Percentiles rank a stretch among this genome's conserved stretches.
Evolutionary conservation across 2,888 invertebrate genomes (phyloP).

Genomic region (Tupiocoris notatus): DNA sequence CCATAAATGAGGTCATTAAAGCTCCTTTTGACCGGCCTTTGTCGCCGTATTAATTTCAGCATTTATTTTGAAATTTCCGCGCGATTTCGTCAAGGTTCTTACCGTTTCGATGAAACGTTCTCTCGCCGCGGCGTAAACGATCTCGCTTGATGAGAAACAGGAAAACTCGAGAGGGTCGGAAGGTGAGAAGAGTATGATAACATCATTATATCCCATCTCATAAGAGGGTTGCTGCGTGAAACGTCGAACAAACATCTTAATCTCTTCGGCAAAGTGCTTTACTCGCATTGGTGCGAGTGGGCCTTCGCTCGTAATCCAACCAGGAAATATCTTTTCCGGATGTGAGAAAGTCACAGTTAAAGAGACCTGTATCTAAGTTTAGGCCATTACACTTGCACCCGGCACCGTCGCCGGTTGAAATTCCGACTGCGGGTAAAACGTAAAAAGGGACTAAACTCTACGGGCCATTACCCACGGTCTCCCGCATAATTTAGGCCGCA

Average conservation of each 20-base stretch:
- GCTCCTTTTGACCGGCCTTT: too few relatives aligned
- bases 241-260: neutral
- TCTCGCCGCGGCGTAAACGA: too few relatives aligned
- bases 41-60: too few relatives aligned
- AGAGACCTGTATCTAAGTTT: constrained; percentile 13
- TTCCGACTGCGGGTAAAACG: neutral
- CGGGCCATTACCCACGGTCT: neutral
- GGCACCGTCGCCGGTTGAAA: neutral
- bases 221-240: neutral
- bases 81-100: too few relatives aligned
- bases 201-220: neutral
- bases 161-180: neutral
- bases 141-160: neutral
- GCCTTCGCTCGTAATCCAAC: neutral
- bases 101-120: too few relatives aligned
- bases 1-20: too few relatives aligned
- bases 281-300: too few relatives aligned
- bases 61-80: too few relatives aligned
- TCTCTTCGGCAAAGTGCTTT: neutral
- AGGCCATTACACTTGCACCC: constrained; percentile 14
- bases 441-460: neutral
- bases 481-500: neutral
- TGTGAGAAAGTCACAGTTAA: neutral
- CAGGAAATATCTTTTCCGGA: neutral
- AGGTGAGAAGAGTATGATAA: neutral